phyloP scores from a whole-genome alignment of 2,888 invertebrate species.

The Dynastes grantii region DNA sequence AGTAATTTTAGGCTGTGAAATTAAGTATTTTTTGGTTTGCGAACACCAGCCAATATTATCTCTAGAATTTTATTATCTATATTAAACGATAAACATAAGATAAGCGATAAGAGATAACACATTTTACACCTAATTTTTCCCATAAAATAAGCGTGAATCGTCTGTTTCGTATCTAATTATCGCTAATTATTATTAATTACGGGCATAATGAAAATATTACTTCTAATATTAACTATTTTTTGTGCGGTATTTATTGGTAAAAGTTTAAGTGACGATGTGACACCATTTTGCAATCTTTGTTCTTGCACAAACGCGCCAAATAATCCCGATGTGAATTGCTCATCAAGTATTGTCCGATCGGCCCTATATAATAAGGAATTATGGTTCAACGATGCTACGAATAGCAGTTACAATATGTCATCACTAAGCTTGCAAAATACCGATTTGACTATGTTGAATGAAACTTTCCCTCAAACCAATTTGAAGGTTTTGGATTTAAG shows the following conservation, averaged over 20 bases:
- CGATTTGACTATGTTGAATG: constrained; percentile 70
- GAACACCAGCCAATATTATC: too few relatives aligned
- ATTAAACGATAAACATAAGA: not conserved
- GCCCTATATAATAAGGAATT: constrained; percentile 37
- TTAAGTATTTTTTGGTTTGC: too few relatives aligned
- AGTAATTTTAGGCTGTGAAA: too few relatives aligned
- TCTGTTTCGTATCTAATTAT: too few relatives aligned
- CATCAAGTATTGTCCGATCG: constrained; percentile 30
- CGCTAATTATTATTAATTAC: too few relatives aligned
- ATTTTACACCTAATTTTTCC: too few relatives aligned
- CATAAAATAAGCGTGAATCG: too few relatives aligned
- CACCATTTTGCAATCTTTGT: constrained; percentile 51
- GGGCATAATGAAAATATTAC: not conserved
- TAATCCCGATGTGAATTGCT: constrained; percentile 53
- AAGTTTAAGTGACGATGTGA: constrained; percentile 27
- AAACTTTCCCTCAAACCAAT: constrained; percentile 71
- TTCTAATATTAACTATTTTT: not conserved
- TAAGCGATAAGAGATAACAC: not conserved
- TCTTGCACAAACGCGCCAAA: constrained; percentile 43
- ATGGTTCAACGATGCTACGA: constrained; percentile 45
- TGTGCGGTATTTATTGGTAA: not conserved
- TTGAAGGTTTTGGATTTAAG: constrained; percentile 76
- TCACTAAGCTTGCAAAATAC: constrained; percentile 71
- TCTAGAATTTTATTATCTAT: too few relatives aligned
- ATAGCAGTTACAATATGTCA: constrained; percentile 62